These are phyloP conservation scores for Agrilus mali DNA, from an alignment of 2,888 invertebrate genomes.

Conservation along the genomic window DNA sequence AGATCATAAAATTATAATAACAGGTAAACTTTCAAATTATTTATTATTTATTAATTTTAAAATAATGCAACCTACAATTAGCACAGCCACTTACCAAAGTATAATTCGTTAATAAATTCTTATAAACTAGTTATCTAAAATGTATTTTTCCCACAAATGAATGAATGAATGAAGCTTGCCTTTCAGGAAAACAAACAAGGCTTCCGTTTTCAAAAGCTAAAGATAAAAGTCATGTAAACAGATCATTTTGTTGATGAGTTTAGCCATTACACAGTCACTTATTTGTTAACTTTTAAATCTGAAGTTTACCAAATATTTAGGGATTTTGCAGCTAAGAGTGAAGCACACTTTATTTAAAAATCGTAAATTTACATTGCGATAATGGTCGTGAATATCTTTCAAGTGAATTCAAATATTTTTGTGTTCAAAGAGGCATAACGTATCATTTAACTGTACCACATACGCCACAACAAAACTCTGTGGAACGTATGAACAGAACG, in stretches of 20 bases:
- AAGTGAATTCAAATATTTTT: conserved; percentile 22
- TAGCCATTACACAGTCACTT: too few relatives aligned
- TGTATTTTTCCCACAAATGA: conserved; percentile 7
- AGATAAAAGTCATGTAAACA: conserved; percentile 9
- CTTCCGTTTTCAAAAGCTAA: conserved; percentile 6
- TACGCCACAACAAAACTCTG: conserved; percentile 29
- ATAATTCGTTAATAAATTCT: not conserved
- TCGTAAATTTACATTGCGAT: conserved; percentile 15
- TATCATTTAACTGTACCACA: conserved; percentile 29
- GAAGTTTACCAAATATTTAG: not conserved
- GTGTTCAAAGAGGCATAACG: conserved; percentile 23
- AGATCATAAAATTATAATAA: conserved; percentile 12
- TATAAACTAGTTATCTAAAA: conserved; percentile 11
- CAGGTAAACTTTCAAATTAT: conserved; percentile 11
- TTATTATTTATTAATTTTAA: too few relatives aligned
- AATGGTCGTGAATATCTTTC: conserved; percentile 13
- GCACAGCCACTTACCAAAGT: too few relatives aligned
- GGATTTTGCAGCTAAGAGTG: conserved; percentile 7
- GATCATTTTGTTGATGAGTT: not conserved
- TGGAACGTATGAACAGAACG: conserved; percentile 27
- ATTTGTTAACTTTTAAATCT: too few relatives aligned
- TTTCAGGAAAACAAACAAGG: conserved; percentile 9
- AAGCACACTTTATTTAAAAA: conserved; percentile 9
- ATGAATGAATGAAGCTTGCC: conserved; percentile 10
- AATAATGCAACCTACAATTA: too few relatives aligned